A percentile compares a stretch with the other conserved stretches of the same genome.
These are phyloP conservation scores for Amphiprion clarkii DNA, from an alignment of 2,797 vertebrate genomes.

Conservation along the genomic window DNA sequence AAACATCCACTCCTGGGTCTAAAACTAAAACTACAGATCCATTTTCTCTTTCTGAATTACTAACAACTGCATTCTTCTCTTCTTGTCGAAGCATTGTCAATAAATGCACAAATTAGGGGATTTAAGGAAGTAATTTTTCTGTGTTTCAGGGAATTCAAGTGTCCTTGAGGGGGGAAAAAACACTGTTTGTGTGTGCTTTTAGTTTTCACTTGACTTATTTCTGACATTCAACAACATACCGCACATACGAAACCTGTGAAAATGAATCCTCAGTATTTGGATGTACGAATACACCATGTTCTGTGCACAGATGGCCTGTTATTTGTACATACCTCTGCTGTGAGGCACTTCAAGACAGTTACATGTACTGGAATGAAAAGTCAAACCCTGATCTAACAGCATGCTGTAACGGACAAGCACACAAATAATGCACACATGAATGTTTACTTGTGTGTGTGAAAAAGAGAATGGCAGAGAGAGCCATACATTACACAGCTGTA, in stretches of 20 bases:
- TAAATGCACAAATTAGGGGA: not conserved
- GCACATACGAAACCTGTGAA: constrained; percentile 38
- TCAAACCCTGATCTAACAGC: constrained; percentile 7
- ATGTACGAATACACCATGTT: constrained; percentile 1
- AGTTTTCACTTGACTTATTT: constrained; percentile 1
- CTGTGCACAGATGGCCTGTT: constrained; percentile 55
- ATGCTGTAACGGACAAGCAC: not conserved
- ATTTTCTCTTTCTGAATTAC: constrained; percentile 1
- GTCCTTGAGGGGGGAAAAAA: too few species aligned
- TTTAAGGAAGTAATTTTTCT: not conserved
- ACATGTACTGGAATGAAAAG: not conserved
- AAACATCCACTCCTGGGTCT: constrained; percentile 14
- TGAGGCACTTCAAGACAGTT: constrained; percentile 26
- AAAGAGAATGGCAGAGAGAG: constrained; percentile 14
- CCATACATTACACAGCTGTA: constrained; percentile 68
- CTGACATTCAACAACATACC: not conserved
- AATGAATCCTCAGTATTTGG: constrained; percentile 7
- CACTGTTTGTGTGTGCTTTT: not conserved
- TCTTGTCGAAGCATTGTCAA: not conserved
- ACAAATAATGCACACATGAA: constrained; percentile 12
- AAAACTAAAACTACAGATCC: constrained; percentile 29
- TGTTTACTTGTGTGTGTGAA: constrained; percentile 4
- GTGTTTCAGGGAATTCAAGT: not conserved
- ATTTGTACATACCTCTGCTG: constrained; percentile 22
- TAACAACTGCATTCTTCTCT: not conserved